Base-by-base conservation (phyloP, 2,797 vertebrate genomes). In the Gymnodraco acuticeps region DNA sequence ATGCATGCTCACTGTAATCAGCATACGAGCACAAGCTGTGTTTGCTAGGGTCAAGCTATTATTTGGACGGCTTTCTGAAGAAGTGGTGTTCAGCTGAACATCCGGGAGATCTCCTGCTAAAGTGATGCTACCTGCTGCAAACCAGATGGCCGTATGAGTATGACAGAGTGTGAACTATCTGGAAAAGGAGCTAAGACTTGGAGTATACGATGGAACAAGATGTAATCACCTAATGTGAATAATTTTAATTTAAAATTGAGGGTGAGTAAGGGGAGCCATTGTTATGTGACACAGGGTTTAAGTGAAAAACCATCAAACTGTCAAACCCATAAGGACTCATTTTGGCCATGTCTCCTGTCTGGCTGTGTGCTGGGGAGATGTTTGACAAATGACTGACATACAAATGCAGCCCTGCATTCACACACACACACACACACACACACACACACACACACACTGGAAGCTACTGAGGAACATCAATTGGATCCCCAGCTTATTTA, bases 351-450 rank as follows among this genome's bases (percentile, higher is more conserved):
- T 68, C 67, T 71, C 63, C 71, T 80, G 65, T 52, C 74, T 69
- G 58, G 13, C 72, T 74, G 63, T 78, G 83, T 60, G 65, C 73
- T 71, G 82, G 86, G 87, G 89, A 93, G 90, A 80, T 70, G 14
- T 94, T 93, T 90, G 93, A 96, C 94, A 96, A 94, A 96, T 93
- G 92, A 89, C 88, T 82, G 87, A 95, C 86, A 94, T 93, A 95
- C 92, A 93, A 91, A 94, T 83, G 88, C 74, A 87, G 80, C 78
- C 82, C 73, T 84, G 83, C 70, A 2, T 89, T 91, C 1, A 85
- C 83, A 85, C 83, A 83, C 69, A 73, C 76, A 87, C 70, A 84
- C 84, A 88, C 77, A 60, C 58, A 61, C 52, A 80, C 81, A 89
- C 83, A 85, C 86, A 77, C 69, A 82, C 70, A 82, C 84, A 88